Conservation (phyloP, 2,888 invertebrate genomes). For the Apomyelois bistriatella region DNA sequence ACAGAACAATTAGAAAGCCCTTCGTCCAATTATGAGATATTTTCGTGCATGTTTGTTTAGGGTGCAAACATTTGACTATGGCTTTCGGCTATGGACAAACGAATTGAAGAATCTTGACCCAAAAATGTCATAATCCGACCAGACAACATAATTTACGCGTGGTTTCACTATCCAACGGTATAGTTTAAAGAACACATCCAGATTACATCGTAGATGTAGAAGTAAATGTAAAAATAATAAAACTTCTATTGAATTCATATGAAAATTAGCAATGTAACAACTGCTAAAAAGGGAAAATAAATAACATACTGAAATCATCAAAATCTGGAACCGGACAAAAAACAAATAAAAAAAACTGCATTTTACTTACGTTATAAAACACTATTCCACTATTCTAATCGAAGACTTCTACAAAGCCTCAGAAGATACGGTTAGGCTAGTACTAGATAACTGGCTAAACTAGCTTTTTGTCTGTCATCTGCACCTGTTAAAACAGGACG, state of each 20-base stretch:
- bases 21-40: conserved; percentile 43
- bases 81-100: conserved; percentile 11
- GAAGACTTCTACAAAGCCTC: background rate
- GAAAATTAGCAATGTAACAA: no score
- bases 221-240: no score
- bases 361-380: no score
- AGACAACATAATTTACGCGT: conserved; percentile 5
- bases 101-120: conserved; percentile 6
- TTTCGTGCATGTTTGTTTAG: conserved; percentile 42
- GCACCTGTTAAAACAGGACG: conserved; percentile 9
- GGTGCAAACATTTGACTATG: conserved; percentile 12
- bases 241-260: no score
- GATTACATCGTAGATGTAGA: background rate
- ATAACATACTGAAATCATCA: no score
- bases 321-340: no score
- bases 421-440: conserved; percentile 1
- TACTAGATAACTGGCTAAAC: background rate
- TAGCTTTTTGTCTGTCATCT: conserved; percentile 7
- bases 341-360: no score
- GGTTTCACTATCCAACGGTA: background rate
- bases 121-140: background rate
- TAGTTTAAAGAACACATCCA: background rate
- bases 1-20: conserved; percentile 50
- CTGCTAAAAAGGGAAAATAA: no score
- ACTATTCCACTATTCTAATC: background rate